These are phyloP conservation scores for Scrobipalpa costella DNA, from an alignment of 2,888 invertebrate genomes.

Conservation along the genomic window DNA sequence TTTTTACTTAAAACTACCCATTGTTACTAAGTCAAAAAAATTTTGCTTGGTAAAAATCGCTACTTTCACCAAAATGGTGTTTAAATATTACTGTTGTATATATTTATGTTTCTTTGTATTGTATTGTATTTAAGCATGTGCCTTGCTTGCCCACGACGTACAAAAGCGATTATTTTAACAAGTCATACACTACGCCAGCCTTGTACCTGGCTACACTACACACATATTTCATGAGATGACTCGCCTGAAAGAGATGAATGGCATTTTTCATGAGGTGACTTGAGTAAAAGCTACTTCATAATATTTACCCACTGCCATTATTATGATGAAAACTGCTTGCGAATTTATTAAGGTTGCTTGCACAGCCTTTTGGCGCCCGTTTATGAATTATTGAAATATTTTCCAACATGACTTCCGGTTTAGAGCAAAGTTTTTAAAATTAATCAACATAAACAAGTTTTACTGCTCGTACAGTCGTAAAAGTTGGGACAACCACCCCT, in stretches of 20 bases:
- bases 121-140: too few relatives aligned
- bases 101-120: too few relatives aligned
- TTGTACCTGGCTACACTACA: constrained; percentile 30
- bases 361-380: constrained; percentile 1
- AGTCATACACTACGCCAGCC: not conserved
- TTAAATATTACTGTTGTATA: too few relatives aligned
- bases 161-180: constrained; percentile 6
- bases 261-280: constrained; percentile 35
- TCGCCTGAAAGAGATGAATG: constrained; percentile 27
- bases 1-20: too few relatives aligned
- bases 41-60: too few relatives aligned
- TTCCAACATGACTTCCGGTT: not conserved
- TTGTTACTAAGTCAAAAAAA: too few relatives aligned
- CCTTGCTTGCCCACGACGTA: too few relatives aligned
- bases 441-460: constrained; percentile 24
- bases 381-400: constrained; percentile 21
- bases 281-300: constrained; percentile 19
- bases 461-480: constrained; percentile 16
- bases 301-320: constrained; percentile 10
- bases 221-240: constrained; percentile 39
- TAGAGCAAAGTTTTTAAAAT: constrained; percentile 13
- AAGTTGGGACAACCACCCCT: constrained; percentile 4
- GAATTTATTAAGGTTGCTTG: not conserved
- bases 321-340: constrained; percentile 17
- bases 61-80: too few relatives aligned